Evolutionary conservation across 2,113 vertebrate species (phyloP), one percentile per base, ranked within the genome.

Genomic region (Cinclus mexicanus): DNA sequence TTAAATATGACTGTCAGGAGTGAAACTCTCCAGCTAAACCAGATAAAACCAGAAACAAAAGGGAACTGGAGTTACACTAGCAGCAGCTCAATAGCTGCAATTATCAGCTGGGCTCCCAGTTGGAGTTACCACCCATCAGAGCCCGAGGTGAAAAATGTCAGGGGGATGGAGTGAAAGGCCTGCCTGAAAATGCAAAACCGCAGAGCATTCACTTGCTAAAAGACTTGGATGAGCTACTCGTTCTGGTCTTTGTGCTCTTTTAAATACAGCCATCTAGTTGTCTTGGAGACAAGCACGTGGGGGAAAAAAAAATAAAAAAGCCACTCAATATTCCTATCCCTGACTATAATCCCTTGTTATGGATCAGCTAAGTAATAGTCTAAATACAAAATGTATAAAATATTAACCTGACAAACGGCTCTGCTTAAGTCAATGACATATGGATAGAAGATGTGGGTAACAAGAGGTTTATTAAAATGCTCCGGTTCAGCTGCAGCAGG

Each of bases 1-100:
- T 98, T 96, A 98, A 87, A 97, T 96, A 90, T 94, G 53, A 88
- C 90, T 96, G 96, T 98, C 98, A 98, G 98, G 97, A 97, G 97
- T 93, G 95, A 98, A 98, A 97, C 97, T 98, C 97, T 98, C 88
- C 96, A 98, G 95, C 94, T 96, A 80, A 97, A 97, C 91, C 95
- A 98, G 98, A 98, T 97, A 97, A 98, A 98, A 96, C 94, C 97
- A 98, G 97, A 98, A 98, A 98, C 97, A 98, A 98, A 98, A 87
- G 97, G 97, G 94, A 97, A 94, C 92, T 97, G 92, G 98, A 97
- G 97, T 98, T 97, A 94, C 97, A 88, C 96, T 97, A 97, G 98
- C 95, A 97, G 97, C 96, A 96, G 97, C 95, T 97, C 98, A 98
- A 98, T 97, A 97, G 97, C 95, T 89, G 96, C 97, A 98, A 97